These are phyloP conservation scores for Meganola albula DNA, from an alignment of 2,888 invertebrate species.

Conservation along the genomic window DNA sequence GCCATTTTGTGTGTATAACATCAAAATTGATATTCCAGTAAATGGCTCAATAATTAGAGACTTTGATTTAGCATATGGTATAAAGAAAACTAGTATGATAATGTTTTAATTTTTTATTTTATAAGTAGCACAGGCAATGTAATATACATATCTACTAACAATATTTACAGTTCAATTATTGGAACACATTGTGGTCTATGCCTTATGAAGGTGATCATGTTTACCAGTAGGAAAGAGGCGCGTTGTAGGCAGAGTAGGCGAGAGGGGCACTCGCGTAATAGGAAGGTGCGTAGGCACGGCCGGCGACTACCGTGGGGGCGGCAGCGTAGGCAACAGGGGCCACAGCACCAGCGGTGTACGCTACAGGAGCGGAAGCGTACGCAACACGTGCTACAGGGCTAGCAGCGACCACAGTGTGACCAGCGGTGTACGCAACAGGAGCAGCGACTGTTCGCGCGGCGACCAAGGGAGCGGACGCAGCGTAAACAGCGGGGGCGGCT, in stretches of 20 bases:
- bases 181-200: conserved; percentile 44
- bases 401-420: conserved; percentile 2
- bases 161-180: conserved; percentile 46
- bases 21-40: too few species aligned
- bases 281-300: conserved; percentile 5
- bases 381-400: conserved; percentile 13
- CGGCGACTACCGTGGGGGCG: conserved; percentile 11
- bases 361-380: conserved; percentile 13
- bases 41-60: too few species aligned
- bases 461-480: conserved; percentile 24
- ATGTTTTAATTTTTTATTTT: too few species aligned
- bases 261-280: conserved; percentile 25
- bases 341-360: conserved; percentile 16
- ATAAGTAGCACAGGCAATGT: too few species aligned
- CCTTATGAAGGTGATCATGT: conserved; percentile 22
- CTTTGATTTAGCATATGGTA: too few species aligned
- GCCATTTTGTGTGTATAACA: too few species aligned
- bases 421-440: conserved; percentile 23
- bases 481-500: conserved; percentile 23
- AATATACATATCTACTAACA: conserved; percentile 43
- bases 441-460: conserved; percentile 31
- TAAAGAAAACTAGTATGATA: too few species aligned
- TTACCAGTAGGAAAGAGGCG: conserved; percentile 60
- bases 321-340: conserved; percentile 20
- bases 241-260: conserved; percentile 50